Evolutionary conservation across 2,797 vertebrate species (phyloP).

Genomic region (Coccyzus lansbergi): DNA sequence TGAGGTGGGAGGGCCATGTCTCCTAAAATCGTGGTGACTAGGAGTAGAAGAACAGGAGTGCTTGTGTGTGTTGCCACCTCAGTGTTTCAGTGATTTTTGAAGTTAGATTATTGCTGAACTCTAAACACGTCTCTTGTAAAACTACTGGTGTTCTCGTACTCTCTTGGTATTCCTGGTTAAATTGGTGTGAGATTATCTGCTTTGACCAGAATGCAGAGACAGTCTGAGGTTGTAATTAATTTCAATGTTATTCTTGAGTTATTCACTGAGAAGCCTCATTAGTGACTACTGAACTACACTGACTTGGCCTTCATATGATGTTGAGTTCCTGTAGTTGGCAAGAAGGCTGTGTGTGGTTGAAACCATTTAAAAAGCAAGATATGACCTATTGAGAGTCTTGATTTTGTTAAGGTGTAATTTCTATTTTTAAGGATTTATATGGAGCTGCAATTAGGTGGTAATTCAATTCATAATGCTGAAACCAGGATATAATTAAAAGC

Average conservation of each 20-base stretch:
- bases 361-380: neutral
- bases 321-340: neutral
- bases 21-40: neutral
- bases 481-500: neutral
- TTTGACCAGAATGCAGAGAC: neutral
- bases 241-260: neutral
- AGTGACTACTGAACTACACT: neutral
- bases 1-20: accelerated
- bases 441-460: neutral
- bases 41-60: accelerated
- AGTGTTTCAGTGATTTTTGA: accelerated
- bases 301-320: neutral
- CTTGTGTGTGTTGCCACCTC: accelerated
- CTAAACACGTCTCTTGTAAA: neutral
- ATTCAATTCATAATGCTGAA: neutral
- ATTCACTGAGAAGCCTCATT: neutral
- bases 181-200: neutral
- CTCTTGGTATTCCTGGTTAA: neutral
- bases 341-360: accelerated
- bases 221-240: neutral
- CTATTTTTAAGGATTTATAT: neutral
- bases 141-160: neutral
- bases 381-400: neutral
- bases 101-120: neutral
- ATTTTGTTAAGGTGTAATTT: neutral